These are phyloP conservation scores for Synanthedon vespiformis DNA, from an alignment of 2,888 invertebrate species.

Conservation along the genomic window DNA sequence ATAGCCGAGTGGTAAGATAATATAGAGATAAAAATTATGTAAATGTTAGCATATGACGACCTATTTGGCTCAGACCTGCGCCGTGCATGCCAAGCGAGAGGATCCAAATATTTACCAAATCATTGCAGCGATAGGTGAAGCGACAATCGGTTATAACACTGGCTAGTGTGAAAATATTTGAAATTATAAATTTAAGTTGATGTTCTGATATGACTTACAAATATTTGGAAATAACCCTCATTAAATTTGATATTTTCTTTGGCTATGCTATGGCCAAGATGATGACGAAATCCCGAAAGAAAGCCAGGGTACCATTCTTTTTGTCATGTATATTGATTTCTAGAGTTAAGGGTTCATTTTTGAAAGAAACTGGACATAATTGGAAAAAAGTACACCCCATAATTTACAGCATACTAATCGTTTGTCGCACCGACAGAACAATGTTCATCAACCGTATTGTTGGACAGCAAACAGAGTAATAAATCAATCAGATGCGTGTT, in stretches of 20 bases:
- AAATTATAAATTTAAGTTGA: too few relatives aligned
- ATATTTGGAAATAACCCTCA: too few relatives aligned
- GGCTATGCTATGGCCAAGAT: too few relatives aligned
- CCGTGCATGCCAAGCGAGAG: neutral
- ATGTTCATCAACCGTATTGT: constrained; percentile 40
- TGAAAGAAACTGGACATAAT: neutral
- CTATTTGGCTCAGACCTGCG: neutral
- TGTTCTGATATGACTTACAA: too few relatives aligned
- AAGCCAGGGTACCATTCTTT: too few relatives aligned
- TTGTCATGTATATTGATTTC: too few relatives aligned
- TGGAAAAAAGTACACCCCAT: neutral
- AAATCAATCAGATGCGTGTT: constrained; percentile 57
- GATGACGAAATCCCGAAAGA: too few relatives aligned
- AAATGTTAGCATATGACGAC: neutral
- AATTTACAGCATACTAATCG: constrained; percentile 4
- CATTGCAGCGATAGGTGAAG: neutral
- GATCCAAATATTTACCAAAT: neutral
- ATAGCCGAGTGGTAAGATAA: constrained; percentile 14
- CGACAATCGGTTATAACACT: neutral
- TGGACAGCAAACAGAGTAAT: constrained; percentile 38
- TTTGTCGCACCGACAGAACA: constrained; percentile 26
- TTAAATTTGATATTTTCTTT: too few relatives aligned
- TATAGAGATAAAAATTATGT: neutral
- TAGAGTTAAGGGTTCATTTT: neutral
- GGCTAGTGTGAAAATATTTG: too few relatives aligned